Evolutionary conservation across 2,888 invertebrate species (phyloP), one percentile per base, ranked within the genome.

Genomic region (Archips xylosteana): DNA sequence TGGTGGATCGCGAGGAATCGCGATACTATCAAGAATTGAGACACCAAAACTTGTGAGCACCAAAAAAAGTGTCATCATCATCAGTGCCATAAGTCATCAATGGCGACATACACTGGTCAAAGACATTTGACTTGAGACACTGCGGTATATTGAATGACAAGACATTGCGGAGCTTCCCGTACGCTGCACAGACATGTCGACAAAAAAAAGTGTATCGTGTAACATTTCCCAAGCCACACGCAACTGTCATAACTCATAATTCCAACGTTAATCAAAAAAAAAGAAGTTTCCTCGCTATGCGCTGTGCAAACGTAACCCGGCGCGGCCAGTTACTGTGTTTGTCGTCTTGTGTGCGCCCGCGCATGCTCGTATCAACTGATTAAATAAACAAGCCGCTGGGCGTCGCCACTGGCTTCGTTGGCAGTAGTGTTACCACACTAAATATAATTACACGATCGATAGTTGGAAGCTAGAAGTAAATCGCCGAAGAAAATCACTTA

Each of bases 361-460:
- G 71, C 76, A 67, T 47, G 70, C 42, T 74, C 77, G 75, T 81
- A 82, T 83, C 85, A 84, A 85, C 86, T 85, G 86, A 86, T 87
- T 85, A 84, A 85, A 87, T 83, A 85, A 86, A 87, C 80, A 86
- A 80, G 77, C 49, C 57, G 78, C 77, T 64, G 71, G 75, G 70
- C 75, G 70, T 34, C 51, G 36, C 15, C 70, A 45, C n/a, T 42
- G 70, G 42, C 57, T 67, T 57, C 39, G 13, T 23, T 23, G 23
- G 23, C 39, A 12, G 42, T 15, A 3, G 13, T 57, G 32, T 57
- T 32, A 4, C 10, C 12, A 57, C 32, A 23, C 57, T 57, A 5
- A 32, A 39, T 6, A 39, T 8, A 39, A 2, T 39, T 8, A 39
- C 39, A 42, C 8, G 9, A 42, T 5, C 42, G 42, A 42, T 42